Conservation (phyloP, 1,140 invertebrate species). For the Ceratosolen fusciceps region DNA sequence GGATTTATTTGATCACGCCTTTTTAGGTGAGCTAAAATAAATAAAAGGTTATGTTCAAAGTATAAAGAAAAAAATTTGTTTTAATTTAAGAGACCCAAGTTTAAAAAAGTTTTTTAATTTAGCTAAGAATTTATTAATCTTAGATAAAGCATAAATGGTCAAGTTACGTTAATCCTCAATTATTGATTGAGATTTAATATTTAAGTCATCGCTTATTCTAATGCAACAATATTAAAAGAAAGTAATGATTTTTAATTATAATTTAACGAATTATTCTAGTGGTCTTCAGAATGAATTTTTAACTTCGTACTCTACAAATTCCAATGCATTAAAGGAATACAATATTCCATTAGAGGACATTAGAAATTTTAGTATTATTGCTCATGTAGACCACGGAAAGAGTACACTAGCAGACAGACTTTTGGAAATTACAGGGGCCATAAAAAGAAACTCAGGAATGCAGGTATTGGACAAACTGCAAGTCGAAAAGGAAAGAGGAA, state of each 20-base stretch:
- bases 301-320: constrained; percentile 51
- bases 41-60: too few species aligned
- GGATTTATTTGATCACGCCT: too few species aligned
- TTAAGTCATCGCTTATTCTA: too few species aligned
- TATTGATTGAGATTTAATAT: too few species aligned
- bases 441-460: constrained; percentile 77
- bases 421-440: constrained; percentile 90
- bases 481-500: constrained; percentile 95
- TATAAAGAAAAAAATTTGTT: too few species aligned
- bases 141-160: too few species aligned
- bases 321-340: constrained; percentile 53
- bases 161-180: too few species aligned
- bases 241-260: constrained; percentile 5
- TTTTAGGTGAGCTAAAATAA: too few species aligned
- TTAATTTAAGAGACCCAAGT: neutral
- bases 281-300: neutral
- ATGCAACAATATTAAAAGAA: neutral
- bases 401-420: constrained; percentile 95
- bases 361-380: constrained; percentile 96
- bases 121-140: too few species aligned
- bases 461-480: constrained; percentile 91
- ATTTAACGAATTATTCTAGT: constrained; percentile 19
- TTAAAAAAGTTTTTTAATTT: neutral
- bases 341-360: constrained; percentile 79
- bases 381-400: constrained; percentile 98